These are phyloP conservation scores for Clarias platycephalus DNA, from an alignment of 2,797 vertebrate genomes.

Conservation along the genomic window DNA sequence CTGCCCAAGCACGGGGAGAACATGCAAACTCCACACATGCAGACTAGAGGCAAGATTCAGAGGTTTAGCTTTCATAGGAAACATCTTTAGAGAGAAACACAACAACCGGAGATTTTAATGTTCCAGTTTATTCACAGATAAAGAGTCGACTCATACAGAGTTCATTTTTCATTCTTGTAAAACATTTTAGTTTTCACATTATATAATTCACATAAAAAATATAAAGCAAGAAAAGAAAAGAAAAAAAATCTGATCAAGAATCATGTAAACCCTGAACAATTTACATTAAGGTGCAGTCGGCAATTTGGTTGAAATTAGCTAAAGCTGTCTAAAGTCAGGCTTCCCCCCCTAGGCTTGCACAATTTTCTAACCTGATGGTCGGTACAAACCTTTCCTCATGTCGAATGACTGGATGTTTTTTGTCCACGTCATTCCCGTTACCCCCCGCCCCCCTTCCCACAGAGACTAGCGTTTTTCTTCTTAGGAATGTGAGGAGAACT, in stretches of 20 bases:
- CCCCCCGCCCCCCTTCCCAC: too few relatives aligned
- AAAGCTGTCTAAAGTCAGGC: not conserved
- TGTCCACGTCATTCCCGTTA: too few relatives aligned
- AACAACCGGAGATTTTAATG: not conserved
- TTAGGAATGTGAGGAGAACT: not conserved
- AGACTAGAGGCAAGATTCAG: not conserved
- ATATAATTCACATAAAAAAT: not conserved
- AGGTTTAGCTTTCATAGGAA: not conserved
- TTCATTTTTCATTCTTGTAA: not conserved
- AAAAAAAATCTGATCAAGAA: not conserved
- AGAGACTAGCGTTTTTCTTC: not conserved
- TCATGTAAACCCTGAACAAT: not conserved
- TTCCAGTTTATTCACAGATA: conserved; percentile 7
- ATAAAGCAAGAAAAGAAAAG: not conserved
- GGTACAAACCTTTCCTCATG: not conserved
- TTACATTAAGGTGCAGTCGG: not conserved
- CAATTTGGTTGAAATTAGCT: not conserved
- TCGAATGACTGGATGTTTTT: not conserved
- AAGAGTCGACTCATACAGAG: not conserved
- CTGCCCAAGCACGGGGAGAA: too few relatives aligned
- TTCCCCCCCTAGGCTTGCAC: not conserved
- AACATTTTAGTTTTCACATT: not conserved
- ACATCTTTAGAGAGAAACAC: not conserved
- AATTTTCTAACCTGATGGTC: not conserved
- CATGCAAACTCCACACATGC: too few relatives aligned